These are phyloP conservation scores for Dryocosmus kuriphilus DNA, from an alignment of 2,888 invertebrate species.

Conservation along the genomic window DNA sequence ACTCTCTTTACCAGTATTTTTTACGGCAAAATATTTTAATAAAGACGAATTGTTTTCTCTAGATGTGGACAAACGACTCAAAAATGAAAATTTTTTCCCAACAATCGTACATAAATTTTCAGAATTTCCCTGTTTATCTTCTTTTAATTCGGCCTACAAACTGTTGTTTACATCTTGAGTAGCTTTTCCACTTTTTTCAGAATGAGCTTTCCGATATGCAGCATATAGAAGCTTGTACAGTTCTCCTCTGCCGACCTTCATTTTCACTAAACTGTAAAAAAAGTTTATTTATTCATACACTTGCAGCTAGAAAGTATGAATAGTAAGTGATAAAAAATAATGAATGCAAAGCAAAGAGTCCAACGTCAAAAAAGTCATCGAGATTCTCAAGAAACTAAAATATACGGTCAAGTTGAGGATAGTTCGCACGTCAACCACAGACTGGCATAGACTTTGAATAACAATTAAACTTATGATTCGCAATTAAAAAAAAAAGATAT, in stretches of 20 bases:
- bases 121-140: background rate
- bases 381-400: too few relatives aligned
- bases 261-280: background rate
- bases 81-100: background rate
- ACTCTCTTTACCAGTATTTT: background rate
- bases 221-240: background rate
- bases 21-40: background rate
- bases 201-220: constrained; percentile 14
- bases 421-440: too few relatives aligned
- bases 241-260: background rate
- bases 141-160: constrained; percentile 2
- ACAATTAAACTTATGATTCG: too few relatives aligned
- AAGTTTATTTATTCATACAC: background rate
- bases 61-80: background rate
- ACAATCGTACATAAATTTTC: background rate
- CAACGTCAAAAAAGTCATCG: too few relatives aligned
- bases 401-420: too few relatives aligned
- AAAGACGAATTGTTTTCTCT: background rate
- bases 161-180: background rate
- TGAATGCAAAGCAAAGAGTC: too few relatives aligned
- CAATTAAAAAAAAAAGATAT: too few relatives aligned
- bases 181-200: background rate
- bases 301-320: background rate
- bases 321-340: too few relatives aligned
- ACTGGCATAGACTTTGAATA: too few relatives aligned